phyloP scores from a whole-genome alignment of 53 echinoderm and acorn worm species.

The Apostichopus leukothele region DNA sequence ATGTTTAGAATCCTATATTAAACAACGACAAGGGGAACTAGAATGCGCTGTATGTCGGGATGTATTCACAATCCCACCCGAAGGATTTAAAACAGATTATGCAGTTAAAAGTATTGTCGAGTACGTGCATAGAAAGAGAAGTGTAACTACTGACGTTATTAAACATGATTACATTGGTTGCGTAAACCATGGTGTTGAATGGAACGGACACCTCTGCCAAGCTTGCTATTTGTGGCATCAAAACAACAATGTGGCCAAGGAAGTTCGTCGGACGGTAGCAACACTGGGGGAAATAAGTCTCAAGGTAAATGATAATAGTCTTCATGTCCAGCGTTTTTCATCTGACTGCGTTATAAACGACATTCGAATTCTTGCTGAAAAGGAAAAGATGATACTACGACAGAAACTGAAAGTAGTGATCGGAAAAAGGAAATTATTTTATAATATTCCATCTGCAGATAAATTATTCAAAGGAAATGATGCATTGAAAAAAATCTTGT shows the following conservation, averaged over 20 bases:
- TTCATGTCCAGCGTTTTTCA: neutral
- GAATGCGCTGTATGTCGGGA: neutral
- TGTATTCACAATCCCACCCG: neutral
- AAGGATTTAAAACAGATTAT: slow-evolving; percentile 7
- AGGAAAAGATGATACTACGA: neutral
- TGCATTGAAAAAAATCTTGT: neutral
- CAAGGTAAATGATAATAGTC: neutral
- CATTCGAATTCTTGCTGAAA: too few species aligned
- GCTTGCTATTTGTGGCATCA: neutral
- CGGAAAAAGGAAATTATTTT: too few species aligned
- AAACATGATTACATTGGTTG: neutral
- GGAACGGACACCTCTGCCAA: neutral
- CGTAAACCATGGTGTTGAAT: neutral
- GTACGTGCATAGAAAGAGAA: neutral
- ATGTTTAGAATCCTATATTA: neutral
- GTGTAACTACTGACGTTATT: neutral
- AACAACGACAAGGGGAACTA: neutral
- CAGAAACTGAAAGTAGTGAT: neutral
- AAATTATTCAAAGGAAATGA: neutral
- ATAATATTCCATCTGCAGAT: neutral
- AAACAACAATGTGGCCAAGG: neutral
- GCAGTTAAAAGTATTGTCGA: neutral
- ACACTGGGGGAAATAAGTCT: neutral
- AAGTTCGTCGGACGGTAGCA: neutral
- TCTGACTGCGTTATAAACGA: too few species aligned